Evolutionary conservation across 2,797 vertebrate genomes (phyloP).

Genomic region (Pelochelys cantorii): DNA sequence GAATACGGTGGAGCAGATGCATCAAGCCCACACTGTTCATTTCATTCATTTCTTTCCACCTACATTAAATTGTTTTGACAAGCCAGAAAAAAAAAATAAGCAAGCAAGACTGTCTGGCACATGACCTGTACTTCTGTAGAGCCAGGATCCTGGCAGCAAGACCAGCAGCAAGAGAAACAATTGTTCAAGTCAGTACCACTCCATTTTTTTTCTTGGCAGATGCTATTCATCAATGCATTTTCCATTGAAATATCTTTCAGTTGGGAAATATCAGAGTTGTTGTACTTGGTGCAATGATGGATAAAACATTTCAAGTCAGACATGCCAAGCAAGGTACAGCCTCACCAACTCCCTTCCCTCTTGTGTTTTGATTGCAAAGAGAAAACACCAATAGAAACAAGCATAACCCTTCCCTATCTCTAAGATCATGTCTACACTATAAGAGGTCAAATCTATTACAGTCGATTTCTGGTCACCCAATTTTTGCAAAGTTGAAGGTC

Average conservation of each 20-base stretch:
- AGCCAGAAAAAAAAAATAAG: constrained; percentile 67
- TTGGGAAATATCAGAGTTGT: neutral
- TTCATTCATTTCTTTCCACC: constrained; percentile 78
- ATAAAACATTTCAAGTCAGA: neutral
- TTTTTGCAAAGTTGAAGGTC: too few relatives aligned
- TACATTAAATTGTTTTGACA: constrained; percentile 79
- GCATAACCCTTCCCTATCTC: neutral
- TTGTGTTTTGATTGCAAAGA: neutral
- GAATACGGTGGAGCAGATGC: constrained; percentile 70
- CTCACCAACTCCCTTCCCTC: neutral
- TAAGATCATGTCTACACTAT: too few relatives aligned
- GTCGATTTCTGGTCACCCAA: too few relatives aligned
- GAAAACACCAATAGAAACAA: neutral
- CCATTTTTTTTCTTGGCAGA: constrained; percentile 41
- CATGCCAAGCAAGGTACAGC: neutral
- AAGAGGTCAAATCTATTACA: too few relatives aligned
- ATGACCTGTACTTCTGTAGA: neutral
- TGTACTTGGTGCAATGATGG: neutral
- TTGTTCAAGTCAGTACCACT: constrained; percentile 46
- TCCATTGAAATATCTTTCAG: neutral
- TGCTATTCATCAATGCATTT: neutral
- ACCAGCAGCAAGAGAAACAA: constrained; percentile 62
- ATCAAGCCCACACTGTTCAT: constrained; percentile 64
- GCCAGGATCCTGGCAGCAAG: constrained; percentile 44
- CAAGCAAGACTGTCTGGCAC: constrained; percentile 70